Evolutionary conservation across 2,113 vertebrate genomes (phyloP).

Genomic region (Myotis davidii): DNA sequence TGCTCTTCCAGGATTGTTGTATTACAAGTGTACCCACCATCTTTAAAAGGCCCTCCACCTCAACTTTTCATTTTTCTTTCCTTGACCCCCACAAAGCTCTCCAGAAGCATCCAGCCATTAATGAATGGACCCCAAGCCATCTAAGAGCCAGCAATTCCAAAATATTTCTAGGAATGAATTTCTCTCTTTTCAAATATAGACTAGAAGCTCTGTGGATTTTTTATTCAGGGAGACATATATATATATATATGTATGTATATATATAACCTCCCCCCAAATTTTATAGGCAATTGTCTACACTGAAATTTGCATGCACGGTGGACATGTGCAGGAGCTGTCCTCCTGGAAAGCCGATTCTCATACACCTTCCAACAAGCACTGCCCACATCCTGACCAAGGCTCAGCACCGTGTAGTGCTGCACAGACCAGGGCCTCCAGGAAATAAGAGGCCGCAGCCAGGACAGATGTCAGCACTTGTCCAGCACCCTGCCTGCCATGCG

Average conservation of each 20-base stretch:
- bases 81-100: background rate
- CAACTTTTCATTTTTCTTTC: background rate
- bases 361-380: slow-evolving; percentile 64
- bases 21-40: background rate
- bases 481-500: slow-evolving; percentile 45
- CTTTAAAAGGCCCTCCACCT: background rate
- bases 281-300: slow-evolving; percentile 59
- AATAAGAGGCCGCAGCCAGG: slow-evolving; percentile 22
- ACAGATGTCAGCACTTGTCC: slow-evolving; percentile 41
- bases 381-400: slow-evolving; percentile 70
- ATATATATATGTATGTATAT: too few species aligned
- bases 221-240: slow-evolving; percentile 43
- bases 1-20: background rate
- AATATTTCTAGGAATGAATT: slow-evolving; percentile 43
- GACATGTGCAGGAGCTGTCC: slow-evolving; percentile 70
- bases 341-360: slow-evolving; percentile 65
- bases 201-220: background rate
- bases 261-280: background rate
- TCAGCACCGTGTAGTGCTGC: slow-evolving; percentile 65
- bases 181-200: background rate
- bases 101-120: background rate
- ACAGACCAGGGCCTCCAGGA: slow-evolving; percentile 61
- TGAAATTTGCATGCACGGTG: slow-evolving; percentile 35
- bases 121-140: background rate
- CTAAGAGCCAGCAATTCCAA: background rate